Evolutionary conservation across 2,113 vertebrate genomes (phyloP), one percentile per base, ranked within the genome.

Genomic region (Phalacrocorax aristotelis): DNA sequence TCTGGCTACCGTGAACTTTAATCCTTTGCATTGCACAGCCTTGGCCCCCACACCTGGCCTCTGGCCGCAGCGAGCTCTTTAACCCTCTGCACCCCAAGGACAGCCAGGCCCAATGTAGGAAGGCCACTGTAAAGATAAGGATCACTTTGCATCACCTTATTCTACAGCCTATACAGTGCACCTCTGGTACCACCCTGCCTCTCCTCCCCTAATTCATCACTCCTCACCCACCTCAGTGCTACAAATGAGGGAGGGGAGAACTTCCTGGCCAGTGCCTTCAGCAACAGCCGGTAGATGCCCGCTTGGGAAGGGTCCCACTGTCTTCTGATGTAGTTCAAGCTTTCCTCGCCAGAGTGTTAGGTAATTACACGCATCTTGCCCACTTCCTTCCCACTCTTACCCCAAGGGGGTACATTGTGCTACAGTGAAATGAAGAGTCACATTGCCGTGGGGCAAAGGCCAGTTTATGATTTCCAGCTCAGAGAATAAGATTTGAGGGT

Each of bases 161-260:
- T 30, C 36, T 34, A 1, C 60, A 34, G 5, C 32, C 65, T 25
- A 5, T 25, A 5, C 5, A 9, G 38, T 0, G 7, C 32, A 13
- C 6, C 55, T 30, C 65, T 7, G 49, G 4, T 3, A 17, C n/a
- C 77, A 27, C 12, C 25, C 48, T 57, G 78, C 78, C 62, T 76
- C 87, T 72, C 12, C 46, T 40, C n/a, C 76, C 77, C 55, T 9
- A 7, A 11, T 10, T 6, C 58, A 29, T 51, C 64, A 4, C 62
- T 51, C 38, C 66, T 75, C n/a, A 10, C 19, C 52, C 57, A 26
- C 16, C 55, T 40, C 40, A 29, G 23, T 3, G 46, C 52, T 42
- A 27, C 10, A 3, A 18, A 23, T 2, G 34, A 18, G 36, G 58
- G 36, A 68, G 76, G 51, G 44, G 22, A 71, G 34, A 15, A 21